Evolutionary conservation across 2,797 vertebrate species (phyloP), one percentile per base, ranked within the genome.

Genomic region (Rhyacichthys aspro): DNA sequence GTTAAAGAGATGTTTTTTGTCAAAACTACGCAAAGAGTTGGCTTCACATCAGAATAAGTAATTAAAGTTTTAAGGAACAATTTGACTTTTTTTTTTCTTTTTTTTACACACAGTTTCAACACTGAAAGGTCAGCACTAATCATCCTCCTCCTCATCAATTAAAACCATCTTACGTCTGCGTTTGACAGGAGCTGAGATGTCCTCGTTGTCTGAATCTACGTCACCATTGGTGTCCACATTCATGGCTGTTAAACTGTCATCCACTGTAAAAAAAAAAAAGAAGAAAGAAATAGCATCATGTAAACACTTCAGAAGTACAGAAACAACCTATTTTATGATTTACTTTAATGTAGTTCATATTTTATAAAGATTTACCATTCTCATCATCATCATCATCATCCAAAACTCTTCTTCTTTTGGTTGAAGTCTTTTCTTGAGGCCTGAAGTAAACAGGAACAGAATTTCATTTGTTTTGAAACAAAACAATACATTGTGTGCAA

Each of bases 131-230:
- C 9, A 14, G 14, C 8, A 58, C 73, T 90, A 89, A 76, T 89
- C 84, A 50, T 91, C 88, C 8, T 92, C 88, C 0, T 92, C 91
- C 2, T 89, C 91, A 19, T 94, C 93, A 32, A 92, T 92, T 17
- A 94, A 74, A 32, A 90, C 67, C 68, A 82, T 54, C 70, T 83
- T 59, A 0, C 92, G 86, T 55, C 90, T 86, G 28, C 91, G 88
- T 49, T 91, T 92, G 43, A 78, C 79, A 8, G 84, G 70, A 19
- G 83, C 89, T 16, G 92, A 68, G 59, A 74, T 56, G 18, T 81
- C 72, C 16, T 92, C 88, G 0, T 33, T 3, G 18, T 53, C 90
- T 0, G 84, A 92, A 53, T 72, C 73, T 37, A 49, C 74, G 0
- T 0, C 76, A 1, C 4, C 43, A 0, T 79, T 78, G 37, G 28